Evolutionary conservation across 1,140 invertebrate species (phyloP).

Genomic region (Lepidotrigona ventralis): DNA sequence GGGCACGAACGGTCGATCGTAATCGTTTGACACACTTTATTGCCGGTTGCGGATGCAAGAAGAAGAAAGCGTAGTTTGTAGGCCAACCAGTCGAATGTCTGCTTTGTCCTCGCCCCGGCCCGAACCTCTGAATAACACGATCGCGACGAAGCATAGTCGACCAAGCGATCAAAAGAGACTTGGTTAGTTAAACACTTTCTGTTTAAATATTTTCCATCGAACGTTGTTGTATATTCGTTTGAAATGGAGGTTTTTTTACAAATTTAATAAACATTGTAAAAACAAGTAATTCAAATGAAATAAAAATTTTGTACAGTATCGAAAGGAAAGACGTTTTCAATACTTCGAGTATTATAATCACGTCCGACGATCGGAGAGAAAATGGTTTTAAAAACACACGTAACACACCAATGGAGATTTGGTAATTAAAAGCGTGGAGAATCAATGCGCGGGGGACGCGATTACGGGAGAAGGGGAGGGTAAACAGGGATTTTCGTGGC

Average conservation of each 20-base stretch:
- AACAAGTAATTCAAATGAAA: no score
- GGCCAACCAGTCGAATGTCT: not conserved
- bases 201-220: no score
- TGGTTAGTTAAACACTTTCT: no score
- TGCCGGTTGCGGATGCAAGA: not conserved
- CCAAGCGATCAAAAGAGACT: no score
- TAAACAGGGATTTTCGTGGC: constrained; percentile 51
- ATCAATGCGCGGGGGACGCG: constrained; percentile 37
- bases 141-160: no score
- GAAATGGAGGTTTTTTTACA: no score
- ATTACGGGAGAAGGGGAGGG: constrained; percentile 49
- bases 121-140: not conserved
- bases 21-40: constrained; percentile 32
- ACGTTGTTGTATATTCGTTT: no score
- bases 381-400: not conserved
- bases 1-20: constrained; percentile 21
- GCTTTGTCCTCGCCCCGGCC: not conserved
- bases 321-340: not conserved
- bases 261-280: no score
- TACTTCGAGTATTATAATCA: no score
- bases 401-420: not conserved
- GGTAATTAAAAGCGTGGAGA: constrained; percentile 48
- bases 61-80: constrained; percentile 25
- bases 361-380: not conserved
- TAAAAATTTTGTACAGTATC: no score